Conservation (phyloP, 2,888 invertebrate species). For the Frankliniella fusca region DNA sequence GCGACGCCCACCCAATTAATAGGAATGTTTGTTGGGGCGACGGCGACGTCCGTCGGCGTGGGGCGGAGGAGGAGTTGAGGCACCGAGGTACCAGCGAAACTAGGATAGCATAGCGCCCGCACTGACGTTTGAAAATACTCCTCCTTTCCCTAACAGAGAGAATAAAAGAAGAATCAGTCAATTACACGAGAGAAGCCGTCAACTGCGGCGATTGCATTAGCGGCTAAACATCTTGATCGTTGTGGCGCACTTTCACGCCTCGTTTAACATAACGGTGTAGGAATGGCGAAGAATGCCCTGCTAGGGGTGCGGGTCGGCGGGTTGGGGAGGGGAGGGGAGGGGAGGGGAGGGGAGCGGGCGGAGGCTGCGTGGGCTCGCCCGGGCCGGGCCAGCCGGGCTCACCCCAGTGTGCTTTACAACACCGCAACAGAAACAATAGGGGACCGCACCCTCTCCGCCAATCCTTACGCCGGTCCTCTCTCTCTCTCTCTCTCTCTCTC, state of each 20-base stretch:
- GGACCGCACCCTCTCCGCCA: background rate
- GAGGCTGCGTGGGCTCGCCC: background rate
- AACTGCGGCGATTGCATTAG: no score
- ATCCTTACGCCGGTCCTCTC: background rate
- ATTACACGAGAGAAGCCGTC: no score
- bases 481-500: conserved; percentile 24
- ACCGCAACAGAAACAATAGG: conserved; percentile 24
- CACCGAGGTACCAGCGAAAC: no score
- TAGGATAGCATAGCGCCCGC: background rate
- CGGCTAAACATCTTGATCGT: no score
- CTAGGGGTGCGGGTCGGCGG: no score
- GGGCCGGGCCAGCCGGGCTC: background rate
- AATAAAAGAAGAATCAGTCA: no score
- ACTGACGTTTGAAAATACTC: no score
- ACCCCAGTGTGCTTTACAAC: conserved; percentile 16
- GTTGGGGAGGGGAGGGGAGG: background rate
- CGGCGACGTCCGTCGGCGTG: conserved; percentile 28
- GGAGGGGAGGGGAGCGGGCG: background rate
- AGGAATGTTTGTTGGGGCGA: background rate
- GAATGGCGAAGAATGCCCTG: no score
- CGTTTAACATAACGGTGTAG: no score
- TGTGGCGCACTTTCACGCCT: no score
- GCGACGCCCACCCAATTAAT: background rate
- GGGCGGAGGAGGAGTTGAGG: no score
- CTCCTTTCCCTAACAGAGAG: no score